These are phyloP conservation scores for Spea hammondii DNA, from an alignment of 2,797 vertebrate genomes.

Conservation along the genomic window DNA sequence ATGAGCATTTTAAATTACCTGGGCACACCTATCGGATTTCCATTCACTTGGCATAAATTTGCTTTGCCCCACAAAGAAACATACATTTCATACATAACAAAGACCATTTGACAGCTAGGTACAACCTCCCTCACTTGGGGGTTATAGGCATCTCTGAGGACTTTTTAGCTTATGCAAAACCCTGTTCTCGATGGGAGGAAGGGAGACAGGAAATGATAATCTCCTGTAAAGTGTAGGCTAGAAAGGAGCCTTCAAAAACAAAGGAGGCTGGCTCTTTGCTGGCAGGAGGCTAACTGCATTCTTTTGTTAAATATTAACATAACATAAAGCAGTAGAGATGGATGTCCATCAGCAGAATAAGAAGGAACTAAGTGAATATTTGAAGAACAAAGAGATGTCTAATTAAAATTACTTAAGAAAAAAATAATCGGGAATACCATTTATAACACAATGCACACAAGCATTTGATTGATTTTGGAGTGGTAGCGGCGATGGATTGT, in stretches of 20 bases:
- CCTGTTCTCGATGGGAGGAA: constrained; percentile 61
- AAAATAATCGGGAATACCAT: constrained; percentile 64
- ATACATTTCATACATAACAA: constrained; percentile 82
- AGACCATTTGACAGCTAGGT: constrained; percentile 68
- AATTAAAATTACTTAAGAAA: constrained; percentile 75
- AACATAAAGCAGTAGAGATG: constrained; percentile 73
- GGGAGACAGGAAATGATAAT: constrained; percentile 70
- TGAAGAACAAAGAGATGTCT: constrained; percentile 76
- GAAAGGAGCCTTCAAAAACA: constrained; percentile 66
- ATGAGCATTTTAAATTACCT: constrained; percentile 88
- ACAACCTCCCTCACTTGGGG: constrained; percentile 82
- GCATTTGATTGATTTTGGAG: constrained; percentile 45
- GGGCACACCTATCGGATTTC: constrained; percentile 89
- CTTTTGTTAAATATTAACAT: constrained; percentile 77
- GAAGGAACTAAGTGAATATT: constrained; percentile 72
- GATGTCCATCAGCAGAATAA: constrained; percentile 76
- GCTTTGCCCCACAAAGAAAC: constrained; percentile 80
- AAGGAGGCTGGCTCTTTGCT: constrained; percentile 64
- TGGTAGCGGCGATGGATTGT: constrained; percentile 19
- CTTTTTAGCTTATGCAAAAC: constrained; percentile 70
- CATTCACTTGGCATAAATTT: constrained; percentile 90
- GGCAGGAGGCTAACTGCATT: constrained; percentile 71
- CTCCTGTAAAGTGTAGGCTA: constrained; percentile 66
- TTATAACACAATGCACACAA: constrained; percentile 65
- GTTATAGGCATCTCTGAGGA: constrained; percentile 63